Evolutionary conservation across 2,888 invertebrate genomes (phyloP).

Genomic region (Chrysolina oricalcia): DNA sequence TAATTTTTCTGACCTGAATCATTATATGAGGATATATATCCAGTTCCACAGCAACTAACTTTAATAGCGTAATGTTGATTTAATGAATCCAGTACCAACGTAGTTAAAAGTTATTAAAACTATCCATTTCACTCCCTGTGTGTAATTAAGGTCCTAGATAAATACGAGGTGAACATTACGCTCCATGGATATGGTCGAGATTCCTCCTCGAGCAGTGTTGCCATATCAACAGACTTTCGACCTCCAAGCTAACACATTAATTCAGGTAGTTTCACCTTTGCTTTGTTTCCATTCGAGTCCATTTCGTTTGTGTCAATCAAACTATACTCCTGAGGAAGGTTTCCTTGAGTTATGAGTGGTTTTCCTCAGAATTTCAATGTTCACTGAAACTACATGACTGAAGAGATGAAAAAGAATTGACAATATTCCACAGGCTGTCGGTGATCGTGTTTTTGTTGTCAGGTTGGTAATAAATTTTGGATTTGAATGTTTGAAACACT

Average conservation of each 20-base stretch:
- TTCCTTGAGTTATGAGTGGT: not conserved
- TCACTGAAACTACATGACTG: not conserved
- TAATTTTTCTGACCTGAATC: constrained; percentile 15
- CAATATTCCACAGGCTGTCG: too few relatives aligned
- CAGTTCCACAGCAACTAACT: constrained; percentile 33
- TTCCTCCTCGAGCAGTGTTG: constrained; percentile 2
- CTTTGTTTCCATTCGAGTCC: not conserved
- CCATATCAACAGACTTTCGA: constrained; percentile 17
- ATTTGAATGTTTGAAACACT: too few relatives aligned
- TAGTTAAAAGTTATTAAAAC: constrained; percentile 56
- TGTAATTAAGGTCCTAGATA: constrained; percentile 62
- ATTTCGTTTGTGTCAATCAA: not conserved
- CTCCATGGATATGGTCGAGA: constrained; percentile 22
- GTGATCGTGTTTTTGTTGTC: too few relatives aligned
- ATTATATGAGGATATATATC: constrained; percentile 21
- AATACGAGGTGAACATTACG: constrained; percentile 58
- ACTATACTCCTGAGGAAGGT: not conserved
- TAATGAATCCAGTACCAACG: constrained; percentile 53
- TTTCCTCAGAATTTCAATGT: not conserved
- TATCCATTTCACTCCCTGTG: constrained; percentile 59
- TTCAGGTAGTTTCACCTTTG: constrained; percentile 15
- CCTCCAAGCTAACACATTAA: not conserved
- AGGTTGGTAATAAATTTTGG: too few relatives aligned
- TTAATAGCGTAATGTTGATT: constrained; percentile 53
- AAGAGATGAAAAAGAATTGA: not conserved